Evolutionary conservation across 2,888 invertebrate genomes (phyloP), one percentile per base, ranked within the genome.

Genomic region (Copidosoma aretas): DNA sequence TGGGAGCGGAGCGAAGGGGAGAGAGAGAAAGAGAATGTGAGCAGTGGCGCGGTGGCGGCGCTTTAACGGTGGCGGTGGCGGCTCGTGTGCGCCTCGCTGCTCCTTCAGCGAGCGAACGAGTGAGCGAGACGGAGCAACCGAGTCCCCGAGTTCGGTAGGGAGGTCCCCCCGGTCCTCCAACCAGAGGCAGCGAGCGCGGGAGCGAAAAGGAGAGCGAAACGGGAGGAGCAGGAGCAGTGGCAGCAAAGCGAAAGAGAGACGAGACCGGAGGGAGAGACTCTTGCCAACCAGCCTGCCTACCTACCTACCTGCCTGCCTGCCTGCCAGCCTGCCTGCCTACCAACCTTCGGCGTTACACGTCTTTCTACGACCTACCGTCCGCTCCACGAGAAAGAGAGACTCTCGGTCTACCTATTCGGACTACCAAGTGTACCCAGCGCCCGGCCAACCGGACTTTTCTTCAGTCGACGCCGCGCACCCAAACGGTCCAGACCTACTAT

Each of bases 401-500:
- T 53, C 43, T 25, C 79, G 79, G 80, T 80, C 82, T 82, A 82
- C 43, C 83, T 83, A 83, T 83, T 83, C 82, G 80, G 78, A 79
- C 81, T 81, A 81, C 81, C 77, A 76, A 77, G 76, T 52, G 19
- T 52, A 52, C 52, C 76, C 82, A 78, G 79, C 76, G 75, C 73
- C 75, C 75, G 75, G 73, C 74, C 73, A 74, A 74, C 41, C 41
- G 71, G 69, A 70, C 73, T 71, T 32, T 79, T 80, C 80, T 83
- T 83, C 83, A 83, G 83, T 83, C 83, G 81, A 82, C 82, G 82
- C 83, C 83, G 83, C 82, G 83, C 83, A 79, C 77, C 83, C 83
- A 83, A 82, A 83, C 83, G 81, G 81, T 83, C 81, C 81, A 82
- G 82, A 83, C 83, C 83, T 81, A 65, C 71, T 63, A 19, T 56